Evolutionary conservation across 1,140 invertebrate species (phyloP), one percentile per base, ranked within the genome.

Genomic region (Lasioglossum albipes): DNA sequence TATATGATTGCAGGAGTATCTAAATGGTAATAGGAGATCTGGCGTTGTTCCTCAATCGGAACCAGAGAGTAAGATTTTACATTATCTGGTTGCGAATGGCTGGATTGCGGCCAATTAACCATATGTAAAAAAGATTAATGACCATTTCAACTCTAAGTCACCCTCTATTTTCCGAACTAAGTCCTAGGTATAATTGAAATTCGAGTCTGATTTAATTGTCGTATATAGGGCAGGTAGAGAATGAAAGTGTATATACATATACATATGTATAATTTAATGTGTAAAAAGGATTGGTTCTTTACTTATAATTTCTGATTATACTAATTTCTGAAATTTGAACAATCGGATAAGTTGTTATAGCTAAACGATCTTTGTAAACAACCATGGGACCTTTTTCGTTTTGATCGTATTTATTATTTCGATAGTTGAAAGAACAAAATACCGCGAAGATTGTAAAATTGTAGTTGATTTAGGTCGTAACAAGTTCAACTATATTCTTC

Each of bases 31-130:
- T 82, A 91, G 88, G 79, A 92, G 83, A 91, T 90, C 91, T 41
- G 87, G 75, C 45, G 84, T 93, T 77, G 81, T 91, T 84, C 92
- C 92, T 80, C 92, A 93, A 31, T 93, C 93, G 69, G 93, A 93
- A 86, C 92, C 93, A 77, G 93, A 94, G 79, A 93, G 90, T 89
- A 93, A 92, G 86, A 94, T 94, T 86, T 88, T 94, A 68, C 90
- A 94, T 90, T 94, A 93, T 84, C 88, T 94, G 75, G 91, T 94
- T 88, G 89, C 92, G 68, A 93, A 90, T 78, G 93, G 93, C 78
- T 93, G 92, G 91, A 93, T 93, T 79, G 92, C 90, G 83, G 93
- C 93, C 72, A 93, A 93, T 74, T 93, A 86, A 93, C 89, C 79
- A 78, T 12, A 10, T 76, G 49, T 77, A 75, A 77, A 76, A 76